Evolutionary conservation across 2,888 invertebrate species (phyloP), one percentile per base, ranked within the genome.

Genomic region (Eristalis intricaria): DNA sequence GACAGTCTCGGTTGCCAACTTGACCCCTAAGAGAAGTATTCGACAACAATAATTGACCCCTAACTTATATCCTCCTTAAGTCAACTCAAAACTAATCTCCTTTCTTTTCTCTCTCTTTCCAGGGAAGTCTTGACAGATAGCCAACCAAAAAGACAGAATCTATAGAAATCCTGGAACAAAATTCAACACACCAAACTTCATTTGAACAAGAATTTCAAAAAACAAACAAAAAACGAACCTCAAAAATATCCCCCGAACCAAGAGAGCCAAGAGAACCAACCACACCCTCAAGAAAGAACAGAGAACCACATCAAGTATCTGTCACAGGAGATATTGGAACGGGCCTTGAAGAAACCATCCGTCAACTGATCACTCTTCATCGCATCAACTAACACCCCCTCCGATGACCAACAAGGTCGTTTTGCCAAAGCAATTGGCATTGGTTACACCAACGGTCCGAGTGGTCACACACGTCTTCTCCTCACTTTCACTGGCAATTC

Each of bases 341-440:
- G 82, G 81, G 79, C 82, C 83, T 84, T 77, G 69, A 60, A 66
- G 70, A 85, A 66, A n/a, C 29, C 58, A 23, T 76, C 71, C 40
- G 43, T 64, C 69, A 76, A 69, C 65, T 78, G 65, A 78, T 84
- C 71, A 68, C 69, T 50, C 50, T 87, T 50, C 60, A 64, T 63
- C 76, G 32, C 74, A 82, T 76, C 58, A 82, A 89, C 89, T 69
- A 88, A 90, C 60, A 35, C 71, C 60, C 63, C 88, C 90, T 91
- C 91, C 92, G 90, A 93, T 93, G 93, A 92, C 91, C 91, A 90
- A 91, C 90, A 82, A 89, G 92, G 91, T 91, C 92, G 90, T 89
- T 90, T 89, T 90, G 89, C 90, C 89, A 89, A 89, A 90, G 89
- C 92, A 91, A 91, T 92, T 91, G 92, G 92, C 92, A 91, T 89